These are phyloP conservation scores for Odontothrips loti DNA, from an alignment of 2,888 invertebrate genomes.

Conservation along the genomic window DNA sequence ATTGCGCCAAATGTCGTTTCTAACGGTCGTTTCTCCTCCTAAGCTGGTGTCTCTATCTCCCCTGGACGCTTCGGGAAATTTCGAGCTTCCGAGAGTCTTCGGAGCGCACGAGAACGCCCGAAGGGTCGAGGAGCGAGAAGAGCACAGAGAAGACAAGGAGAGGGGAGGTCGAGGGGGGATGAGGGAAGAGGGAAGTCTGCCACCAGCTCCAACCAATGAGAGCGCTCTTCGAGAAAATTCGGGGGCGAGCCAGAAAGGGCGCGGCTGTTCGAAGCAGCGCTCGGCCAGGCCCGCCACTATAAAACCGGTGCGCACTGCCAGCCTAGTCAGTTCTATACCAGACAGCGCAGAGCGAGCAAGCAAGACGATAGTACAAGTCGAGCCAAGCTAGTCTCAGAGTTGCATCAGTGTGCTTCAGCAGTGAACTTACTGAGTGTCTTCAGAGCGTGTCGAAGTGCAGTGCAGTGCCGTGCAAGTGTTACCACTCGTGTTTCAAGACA, in stretches of 20 bases:
- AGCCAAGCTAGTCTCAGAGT: not conserved
- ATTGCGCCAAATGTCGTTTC: too few relatives aligned
- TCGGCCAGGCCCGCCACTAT: not conserved
- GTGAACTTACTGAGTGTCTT: not conserved
- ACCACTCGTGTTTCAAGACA: not conserved
- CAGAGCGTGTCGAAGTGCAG: too few relatives aligned
- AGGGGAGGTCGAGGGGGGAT: not conserved
- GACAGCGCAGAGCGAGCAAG: constrained; percentile 24
- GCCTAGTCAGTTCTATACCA: not conserved
- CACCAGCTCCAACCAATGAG: constrained; percentile 28
- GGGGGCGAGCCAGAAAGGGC: not conserved
- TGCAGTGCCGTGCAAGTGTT: not conserved
- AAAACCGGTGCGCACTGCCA: not conserved
- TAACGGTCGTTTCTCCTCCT: too few relatives aligned
- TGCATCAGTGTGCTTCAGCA: not conserved
- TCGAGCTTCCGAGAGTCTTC: too few relatives aligned
- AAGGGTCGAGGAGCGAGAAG: constrained; percentile 64
- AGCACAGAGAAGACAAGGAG: constrained; percentile 43
- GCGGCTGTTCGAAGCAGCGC: constrained; percentile 14
- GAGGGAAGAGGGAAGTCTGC: constrained; percentile 32
- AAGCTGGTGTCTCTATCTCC: too few relatives aligned
- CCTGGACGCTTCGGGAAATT: too few relatives aligned
- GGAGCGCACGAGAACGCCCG: constrained; percentile 45
- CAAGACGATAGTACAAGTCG: not conserved
- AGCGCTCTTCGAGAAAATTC: constrained; percentile 31